These are phyloP conservation scores for Hemicordylus capensis DNA, from an alignment of 2,113 vertebrate genomes.

Conservation along the genomic window DNA sequence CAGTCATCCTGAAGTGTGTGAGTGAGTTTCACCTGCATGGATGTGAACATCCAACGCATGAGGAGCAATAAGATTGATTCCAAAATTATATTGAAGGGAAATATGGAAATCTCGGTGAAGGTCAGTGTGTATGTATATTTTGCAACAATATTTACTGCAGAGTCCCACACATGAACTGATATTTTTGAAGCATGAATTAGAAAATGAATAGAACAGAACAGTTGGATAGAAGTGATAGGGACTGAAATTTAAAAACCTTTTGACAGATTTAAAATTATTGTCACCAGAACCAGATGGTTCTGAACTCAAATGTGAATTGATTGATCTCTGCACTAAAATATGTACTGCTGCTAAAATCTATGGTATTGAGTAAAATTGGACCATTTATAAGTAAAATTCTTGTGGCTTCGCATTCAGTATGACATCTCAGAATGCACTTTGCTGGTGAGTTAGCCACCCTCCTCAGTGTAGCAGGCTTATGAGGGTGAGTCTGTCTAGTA, in stretches of 20 bases:
- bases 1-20: neutral
- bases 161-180: neutral
- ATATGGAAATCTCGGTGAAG: neutral
- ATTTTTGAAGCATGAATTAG: neutral
- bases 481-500: constrained; percentile 62
- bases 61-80: neutral
- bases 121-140: too few species aligned
- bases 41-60: neutral
- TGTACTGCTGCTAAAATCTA: neutral
- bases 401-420: constrained; percentile 29
- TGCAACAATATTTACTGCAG: neutral
- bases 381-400: too few species aligned
- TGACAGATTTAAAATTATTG: neutral
- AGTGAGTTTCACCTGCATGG: neutral
- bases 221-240: neutral
- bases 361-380: too few species aligned
- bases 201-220: neutral
- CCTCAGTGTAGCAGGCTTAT: constrained; percentile 34
- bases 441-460: constrained; percentile 43
- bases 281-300: neutral
- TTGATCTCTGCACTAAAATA: neutral
- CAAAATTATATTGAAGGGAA: neutral
- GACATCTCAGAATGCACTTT: constrained; percentile 38
- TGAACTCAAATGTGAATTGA: neutral
- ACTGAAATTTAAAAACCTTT: neutral